These are phyloP conservation scores for Gandaritis pyraliata DNA, from an alignment of 2,888 invertebrate genomes.

Conservation along the genomic window DNA sequence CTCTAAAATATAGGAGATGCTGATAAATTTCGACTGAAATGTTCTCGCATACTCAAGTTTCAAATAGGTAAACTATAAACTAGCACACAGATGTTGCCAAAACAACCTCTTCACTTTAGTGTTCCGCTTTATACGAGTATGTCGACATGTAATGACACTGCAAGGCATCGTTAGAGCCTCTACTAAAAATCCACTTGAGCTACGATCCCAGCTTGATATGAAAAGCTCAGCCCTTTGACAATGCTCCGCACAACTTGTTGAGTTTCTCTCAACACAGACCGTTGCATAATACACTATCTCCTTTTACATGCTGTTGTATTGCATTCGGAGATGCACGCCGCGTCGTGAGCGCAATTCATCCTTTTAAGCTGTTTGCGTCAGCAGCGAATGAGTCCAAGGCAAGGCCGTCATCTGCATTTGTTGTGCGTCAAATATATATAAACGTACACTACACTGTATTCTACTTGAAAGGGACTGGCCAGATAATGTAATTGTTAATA, in stretches of 20 bases:
- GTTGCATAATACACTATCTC: constrained; percentile 38
- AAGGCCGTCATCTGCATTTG: constrained; percentile 47
- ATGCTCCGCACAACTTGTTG: constrained; percentile 43
- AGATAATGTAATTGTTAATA: constrained; percentile 20
- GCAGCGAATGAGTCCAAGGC: constrained; percentile 43
- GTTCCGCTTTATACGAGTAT: no score
- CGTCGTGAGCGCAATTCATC: constrained; percentile 45
- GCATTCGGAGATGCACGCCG: constrained; percentile 32
- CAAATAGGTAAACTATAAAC: background rate
- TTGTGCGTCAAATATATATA: constrained; percentile 44
- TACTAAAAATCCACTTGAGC: constrained; percentile 15
- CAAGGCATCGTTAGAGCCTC: constrained; percentile 3
- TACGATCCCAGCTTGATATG: constrained; percentile 20
- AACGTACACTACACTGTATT: constrained; percentile 22
- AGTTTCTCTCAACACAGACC: constrained; percentile 43
- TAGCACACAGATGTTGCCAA: background rate
- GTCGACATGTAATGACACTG: background rate
- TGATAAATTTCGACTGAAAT: no score
- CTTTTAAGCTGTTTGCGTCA: constrained; percentile 53
- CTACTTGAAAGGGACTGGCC: constrained; percentile 6
- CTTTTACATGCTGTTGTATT: constrained; percentile 21
- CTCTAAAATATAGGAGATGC: no score
- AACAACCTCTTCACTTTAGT: background rate
- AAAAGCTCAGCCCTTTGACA: constrained; percentile 31
- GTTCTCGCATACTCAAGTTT: no score